Evolutionary conservation across 2,888 invertebrate species (phyloP).

Genomic region (Lithosia quadra): DNA sequence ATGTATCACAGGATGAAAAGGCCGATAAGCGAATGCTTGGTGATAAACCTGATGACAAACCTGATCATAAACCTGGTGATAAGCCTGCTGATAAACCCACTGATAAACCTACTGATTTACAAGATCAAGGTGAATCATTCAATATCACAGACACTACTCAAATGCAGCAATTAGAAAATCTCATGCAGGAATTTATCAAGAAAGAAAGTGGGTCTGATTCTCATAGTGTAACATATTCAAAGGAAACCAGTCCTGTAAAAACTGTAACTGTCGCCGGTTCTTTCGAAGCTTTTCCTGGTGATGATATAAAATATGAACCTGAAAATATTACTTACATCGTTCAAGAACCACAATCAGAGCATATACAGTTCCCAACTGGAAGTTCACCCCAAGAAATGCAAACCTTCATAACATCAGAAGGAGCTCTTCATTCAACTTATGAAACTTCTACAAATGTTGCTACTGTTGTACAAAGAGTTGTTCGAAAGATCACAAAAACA

Average conservation of each 20-base stretch:
- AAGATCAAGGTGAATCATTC: constrained; percentile 35
- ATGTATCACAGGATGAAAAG: constrained; percentile 19
- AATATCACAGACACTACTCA: constrained; percentile 42
- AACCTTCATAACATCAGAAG: constrained; percentile 52
- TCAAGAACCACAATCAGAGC: constrained; percentile 64
- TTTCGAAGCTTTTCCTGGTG: constrained; percentile 50
- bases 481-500: constrained; percentile 91
- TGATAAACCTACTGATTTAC: constrained; percentile 35
- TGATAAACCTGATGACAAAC: constrained; percentile 40
- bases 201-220: constrained; percentile 57
- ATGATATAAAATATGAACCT: constrained; percentile 33
- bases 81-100: constrained; percentile 37
- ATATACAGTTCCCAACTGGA: constrained; percentile 26
- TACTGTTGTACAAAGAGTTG: constrained; percentile 92
- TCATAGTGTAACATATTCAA: constrained; percentile 45
- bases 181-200: constrained; percentile 67
- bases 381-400: constrained; percentile 52
- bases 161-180: constrained; percentile 53
- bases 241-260: constrained; percentile 55
- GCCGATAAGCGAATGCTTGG: constrained; percentile 34
- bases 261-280: constrained; percentile 56
- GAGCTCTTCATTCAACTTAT: constrained; percentile 60
- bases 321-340: constrained; percentile 56
- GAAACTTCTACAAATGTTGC: constrained; percentile 72
- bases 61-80: constrained; percentile 38